phyloP scores from a whole-genome alignment of 2,797 vertebrate genomes.

The Sebastes steindachneri region DNA sequence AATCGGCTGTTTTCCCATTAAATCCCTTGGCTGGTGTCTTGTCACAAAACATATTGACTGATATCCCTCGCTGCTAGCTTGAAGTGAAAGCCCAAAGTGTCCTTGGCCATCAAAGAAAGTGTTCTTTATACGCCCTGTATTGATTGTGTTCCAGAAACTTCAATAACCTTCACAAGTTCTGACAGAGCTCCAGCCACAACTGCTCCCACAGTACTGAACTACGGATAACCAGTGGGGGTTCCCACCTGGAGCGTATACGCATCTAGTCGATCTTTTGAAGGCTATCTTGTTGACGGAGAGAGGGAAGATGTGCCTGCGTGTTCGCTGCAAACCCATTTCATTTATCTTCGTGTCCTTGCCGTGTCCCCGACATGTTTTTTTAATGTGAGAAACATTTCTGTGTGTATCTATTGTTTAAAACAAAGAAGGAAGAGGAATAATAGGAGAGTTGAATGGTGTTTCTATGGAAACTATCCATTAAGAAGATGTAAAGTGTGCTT shows the following conservation, averaged over 20 bases:
- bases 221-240: constrained; percentile 54
- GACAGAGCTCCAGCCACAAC: constrained; percentile 59
- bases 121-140: constrained; percentile 63
- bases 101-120: constrained; percentile 67
- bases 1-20: constrained; percentile 56
- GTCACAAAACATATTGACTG: constrained; percentile 75
- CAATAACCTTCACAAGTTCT: constrained; percentile 76
- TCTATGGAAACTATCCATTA: constrained; percentile 4
- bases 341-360: constrained; percentile 41
- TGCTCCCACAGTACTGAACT: constrained; percentile 48
- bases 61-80: constrained; percentile 58
- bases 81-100: constrained; percentile 65
- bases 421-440: background rate
- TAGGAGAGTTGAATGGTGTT: background rate
- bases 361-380: constrained; percentile 11
- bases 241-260: constrained; percentile 53
- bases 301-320: constrained; percentile 23
- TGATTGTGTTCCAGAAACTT: constrained; percentile 75
- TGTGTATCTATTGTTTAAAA: constrained; percentile 4
- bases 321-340: constrained; percentile 30
- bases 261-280: constrained; percentile 67
- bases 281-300: constrained; percentile 53
- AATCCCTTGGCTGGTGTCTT: constrained; percentile 63
- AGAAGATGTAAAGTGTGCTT: background rate
- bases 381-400: constrained; percentile 6